A percentile compares a stretch with the other conserved stretches of the same genome.
These are phyloP conservation scores for Hydriomena furcata DNA, from an alignment of 2,888 invertebrate species.

Conservation along the genomic window DNA sequence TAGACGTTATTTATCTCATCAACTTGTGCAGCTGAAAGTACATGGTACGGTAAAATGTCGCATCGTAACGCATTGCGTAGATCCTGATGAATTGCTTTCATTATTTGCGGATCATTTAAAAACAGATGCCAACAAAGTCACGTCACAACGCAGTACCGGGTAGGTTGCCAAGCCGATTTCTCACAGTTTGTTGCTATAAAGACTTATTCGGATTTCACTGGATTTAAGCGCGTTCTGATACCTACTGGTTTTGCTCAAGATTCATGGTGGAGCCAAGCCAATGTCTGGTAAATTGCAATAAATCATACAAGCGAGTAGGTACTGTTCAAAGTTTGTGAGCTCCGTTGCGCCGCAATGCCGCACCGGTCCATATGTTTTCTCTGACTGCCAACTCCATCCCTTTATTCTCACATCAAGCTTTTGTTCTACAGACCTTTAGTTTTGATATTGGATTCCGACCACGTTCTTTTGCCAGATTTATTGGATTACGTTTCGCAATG, in stretches of 20 bases:
- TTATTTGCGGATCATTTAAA: slow-evolving; percentile 2
- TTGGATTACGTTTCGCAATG: slow-evolving; percentile 48
- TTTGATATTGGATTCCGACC: slow-evolving; percentile 58
- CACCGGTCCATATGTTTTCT: slow-evolving; percentile 9
- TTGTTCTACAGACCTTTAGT: slow-evolving; percentile 61
- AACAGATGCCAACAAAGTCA: not conserved
- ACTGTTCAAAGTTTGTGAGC: not conserved
- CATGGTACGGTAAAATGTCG: slow-evolving; percentile 16
- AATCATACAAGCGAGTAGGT: slow-evolving; percentile 2
- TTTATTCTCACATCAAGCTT: slow-evolving; percentile 62
- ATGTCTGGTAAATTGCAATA: slow-evolving; percentile 7
- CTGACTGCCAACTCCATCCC: slow-evolving; percentile 51
- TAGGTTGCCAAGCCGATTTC: not conserved
- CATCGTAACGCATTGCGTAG: slow-evolving; percentile 14
- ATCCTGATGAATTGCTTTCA: slow-evolving; percentile 6
- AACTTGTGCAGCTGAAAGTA: too few relatives aligned
- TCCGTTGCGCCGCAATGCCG: not conserved
- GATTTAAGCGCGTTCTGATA: not conserved
- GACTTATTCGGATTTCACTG: not conserved
- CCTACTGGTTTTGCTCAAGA: not conserved
- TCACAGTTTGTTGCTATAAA: not conserved
- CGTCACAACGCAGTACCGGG: not conserved
- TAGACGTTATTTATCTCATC: too few relatives aligned
- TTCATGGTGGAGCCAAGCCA: slow-evolving; percentile 4
- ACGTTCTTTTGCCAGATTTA: slow-evolving; percentile 53